Percentiles rank a stretch among this genome's conserved stretches.
These are phyloP conservation scores for Gambusia holbrooki DNA, from an alignment of 2,113 vertebrate genomes.

Conservation along the genomic window DNA sequence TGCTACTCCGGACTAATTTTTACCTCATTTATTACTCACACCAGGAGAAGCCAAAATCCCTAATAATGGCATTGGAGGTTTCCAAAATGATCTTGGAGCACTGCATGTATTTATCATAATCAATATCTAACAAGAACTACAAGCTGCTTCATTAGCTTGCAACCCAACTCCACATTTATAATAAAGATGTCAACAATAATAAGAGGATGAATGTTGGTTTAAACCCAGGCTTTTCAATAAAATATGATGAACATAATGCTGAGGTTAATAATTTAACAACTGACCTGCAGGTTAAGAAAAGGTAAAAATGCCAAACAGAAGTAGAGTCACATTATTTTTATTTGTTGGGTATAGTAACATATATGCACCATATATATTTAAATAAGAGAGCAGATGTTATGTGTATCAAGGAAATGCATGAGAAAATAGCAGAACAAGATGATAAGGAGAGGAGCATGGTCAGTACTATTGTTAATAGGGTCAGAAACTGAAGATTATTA, in stretches of 20 bases:
- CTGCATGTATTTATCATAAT: constrained; percentile 31
- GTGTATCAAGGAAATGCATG: constrained; percentile 4
- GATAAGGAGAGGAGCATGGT: constrained; percentile 40
- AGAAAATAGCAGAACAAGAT: constrained; percentile 6
- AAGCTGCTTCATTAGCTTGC: constrained; percentile 41
- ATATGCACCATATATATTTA: not conserved
- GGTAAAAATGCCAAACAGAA: not conserved
- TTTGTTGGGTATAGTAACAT: not conserved
- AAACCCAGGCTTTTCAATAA: not conserved
- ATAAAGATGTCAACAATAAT: constrained; percentile 39
- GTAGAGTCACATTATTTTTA: not conserved
- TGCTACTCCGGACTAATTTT: constrained; percentile 46
- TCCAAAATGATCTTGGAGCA: constrained; percentile 1
- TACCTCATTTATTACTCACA: constrained; percentile 23
- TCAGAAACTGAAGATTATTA: constrained; percentile 73
- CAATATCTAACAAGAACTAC: not conserved
- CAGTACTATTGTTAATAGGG: constrained; percentile 74
- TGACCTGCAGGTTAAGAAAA: too few relatives aligned
- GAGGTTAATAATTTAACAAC: not conserved
- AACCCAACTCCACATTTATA: constrained; percentile 21
- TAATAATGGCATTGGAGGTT: constrained; percentile 4
- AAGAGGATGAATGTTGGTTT: constrained; percentile 40
- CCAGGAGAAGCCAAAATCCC: constrained; percentile 6
- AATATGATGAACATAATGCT: not conserved
- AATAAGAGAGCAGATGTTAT: not conserved